phyloP scores from a whole-genome alignment of 1,140 invertebrate genomes.

The Drusus annulatus region DNA sequence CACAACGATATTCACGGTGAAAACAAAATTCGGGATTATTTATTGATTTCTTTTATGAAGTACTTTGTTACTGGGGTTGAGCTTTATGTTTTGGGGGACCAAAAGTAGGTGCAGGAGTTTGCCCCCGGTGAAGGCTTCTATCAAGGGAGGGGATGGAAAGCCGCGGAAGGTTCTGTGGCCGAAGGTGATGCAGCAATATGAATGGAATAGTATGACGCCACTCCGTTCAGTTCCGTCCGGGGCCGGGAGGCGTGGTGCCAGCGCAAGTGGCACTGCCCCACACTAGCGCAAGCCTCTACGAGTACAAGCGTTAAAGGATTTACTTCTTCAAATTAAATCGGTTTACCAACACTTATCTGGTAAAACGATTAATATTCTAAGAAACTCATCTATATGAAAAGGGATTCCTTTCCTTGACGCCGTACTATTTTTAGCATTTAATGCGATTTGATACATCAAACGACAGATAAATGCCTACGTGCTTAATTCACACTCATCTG shows the following conservation, averaged over 20 bases:
- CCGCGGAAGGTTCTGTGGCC: neutral
- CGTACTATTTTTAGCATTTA: too few species aligned
- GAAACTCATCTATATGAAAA: too few species aligned
- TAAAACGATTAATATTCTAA: too few species aligned
- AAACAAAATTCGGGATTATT: neutral
- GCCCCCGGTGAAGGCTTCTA: neutral
- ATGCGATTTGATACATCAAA: too few species aligned
- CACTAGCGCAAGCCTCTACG: neutral
- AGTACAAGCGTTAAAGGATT: neutral
- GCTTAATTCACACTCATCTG: too few species aligned
- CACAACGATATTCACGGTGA: neutral
- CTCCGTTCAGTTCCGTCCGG: constrained; percentile 17
- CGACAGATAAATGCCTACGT: too few species aligned
- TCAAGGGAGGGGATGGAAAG: neutral
- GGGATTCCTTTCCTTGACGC: too few species aligned
- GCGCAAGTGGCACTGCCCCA: too few species aligned
- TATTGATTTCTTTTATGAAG: neutral
- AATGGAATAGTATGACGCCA: constrained; percentile 48
- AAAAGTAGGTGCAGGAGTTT: neutral
- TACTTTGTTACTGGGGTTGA: neutral
- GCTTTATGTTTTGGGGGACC: neutral
- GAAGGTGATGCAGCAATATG: constrained; percentile 27
- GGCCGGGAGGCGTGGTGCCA: constrained; percentile 14
- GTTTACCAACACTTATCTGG: too few species aligned
- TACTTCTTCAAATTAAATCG: too few species aligned